phyloP scores from a whole-genome alignment of 2,888 invertebrate species.

The Romanomermis culicivorax region DNA sequence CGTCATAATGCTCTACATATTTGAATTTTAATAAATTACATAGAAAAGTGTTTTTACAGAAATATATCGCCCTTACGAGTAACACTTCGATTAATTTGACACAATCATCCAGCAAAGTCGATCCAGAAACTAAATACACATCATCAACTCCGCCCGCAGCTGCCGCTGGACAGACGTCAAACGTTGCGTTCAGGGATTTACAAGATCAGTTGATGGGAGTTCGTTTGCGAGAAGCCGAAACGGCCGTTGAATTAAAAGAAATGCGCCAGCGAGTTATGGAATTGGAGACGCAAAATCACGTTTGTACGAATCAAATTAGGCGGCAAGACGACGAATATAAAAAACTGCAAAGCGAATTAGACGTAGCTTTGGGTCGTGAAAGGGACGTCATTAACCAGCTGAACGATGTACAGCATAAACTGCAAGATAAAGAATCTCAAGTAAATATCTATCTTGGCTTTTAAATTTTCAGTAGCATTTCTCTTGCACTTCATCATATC shows the following conservation, averaged over 20 bases:
- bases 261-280: constrained; percentile 82
- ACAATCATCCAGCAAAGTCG: no score
- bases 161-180: no score
- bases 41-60: no score
- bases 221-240: constrained; percentile 73
- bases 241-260: constrained; percentile 78
- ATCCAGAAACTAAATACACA: no score
- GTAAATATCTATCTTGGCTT: background rate
- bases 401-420: background rate
- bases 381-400: constrained; percentile 4
- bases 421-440: constrained; percentile 1
- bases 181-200: constrained; percentile 38
- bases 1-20: no score
- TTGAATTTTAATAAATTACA: no score
- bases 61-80: no score
- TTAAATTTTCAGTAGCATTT: background rate
- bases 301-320: constrained; percentile 37
- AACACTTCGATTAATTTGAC: no score
- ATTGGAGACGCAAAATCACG: constrained; percentile 58
- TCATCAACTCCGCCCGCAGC: no score
- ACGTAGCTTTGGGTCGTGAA: constrained; percentile 48
- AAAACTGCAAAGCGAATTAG: constrained; percentile 53
- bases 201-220: constrained; percentile 90
- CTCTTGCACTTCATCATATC: no score
- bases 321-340: constrained; percentile 83